Percentiles rank a stretch among this genome's conserved stretches.
These are phyloP conservation scores for Metridium senile DNA, from an alignment of 92 coral and sea anemone species.

Conservation along the genomic window DNA sequence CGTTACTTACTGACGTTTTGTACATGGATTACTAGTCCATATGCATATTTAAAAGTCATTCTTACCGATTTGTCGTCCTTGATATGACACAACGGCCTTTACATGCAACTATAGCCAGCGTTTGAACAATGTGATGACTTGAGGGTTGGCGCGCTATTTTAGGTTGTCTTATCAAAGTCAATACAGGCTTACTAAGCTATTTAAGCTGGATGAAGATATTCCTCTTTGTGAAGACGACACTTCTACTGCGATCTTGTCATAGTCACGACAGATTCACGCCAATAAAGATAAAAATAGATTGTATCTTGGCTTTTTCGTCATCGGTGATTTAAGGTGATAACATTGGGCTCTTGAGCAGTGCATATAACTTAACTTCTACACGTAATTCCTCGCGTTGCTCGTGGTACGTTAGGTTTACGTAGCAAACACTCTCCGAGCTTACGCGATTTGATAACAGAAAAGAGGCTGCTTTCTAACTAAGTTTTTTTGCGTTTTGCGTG, in stretches of 20 bases:
- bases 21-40: too few species aligned
- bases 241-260: constrained; percentile 1
- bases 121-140: too few species aligned
- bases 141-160: constrained; percentile 2
- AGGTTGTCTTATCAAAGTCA: neutral
- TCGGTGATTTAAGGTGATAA: constrained; percentile 1
- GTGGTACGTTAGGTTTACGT: neutral
- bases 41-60: too few species aligned
- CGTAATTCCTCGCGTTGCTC: neutral
- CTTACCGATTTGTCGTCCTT: too few species aligned
- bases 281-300: constrained; percentile 28
- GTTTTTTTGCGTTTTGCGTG: too few species aligned
- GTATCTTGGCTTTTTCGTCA: constrained; percentile 10
- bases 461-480: too few species aligned
- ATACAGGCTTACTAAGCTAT: constrained; percentile 10
- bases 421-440: neutral
- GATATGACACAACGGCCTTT: too few species aligned
- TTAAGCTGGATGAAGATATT: constrained; percentile 29
- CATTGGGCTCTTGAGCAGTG: neutral
- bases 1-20: too few species aligned
- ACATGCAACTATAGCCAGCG: too few species aligned
- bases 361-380: neutral
- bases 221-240: neutral
- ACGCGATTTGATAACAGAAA: neutral
- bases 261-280: constrained; percentile 15